phyloP scores from a whole-genome alignment of 1,140 invertebrate species.

The Bradynema listronoti region DNA sequence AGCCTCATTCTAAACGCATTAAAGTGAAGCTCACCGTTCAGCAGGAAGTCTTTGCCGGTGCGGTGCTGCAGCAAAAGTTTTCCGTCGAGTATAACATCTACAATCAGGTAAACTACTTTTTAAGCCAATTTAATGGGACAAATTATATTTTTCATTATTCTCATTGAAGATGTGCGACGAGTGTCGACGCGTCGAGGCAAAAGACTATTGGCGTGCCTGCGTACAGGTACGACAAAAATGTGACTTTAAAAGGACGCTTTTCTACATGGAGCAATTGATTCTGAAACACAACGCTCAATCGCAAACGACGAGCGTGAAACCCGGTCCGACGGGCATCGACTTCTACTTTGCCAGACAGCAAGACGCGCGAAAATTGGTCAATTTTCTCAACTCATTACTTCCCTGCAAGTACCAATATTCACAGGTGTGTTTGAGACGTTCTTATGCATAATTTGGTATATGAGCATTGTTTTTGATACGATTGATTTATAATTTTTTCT shows the following conservation, averaged over 20 bases:
- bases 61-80: constrained; percentile 74
- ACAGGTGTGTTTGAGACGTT: constrained; percentile 50
- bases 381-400: constrained; percentile 79
- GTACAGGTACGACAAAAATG: constrained; percentile 68
- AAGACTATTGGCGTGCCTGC: constrained; percentile 89
- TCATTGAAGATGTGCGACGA: constrained; percentile 77
- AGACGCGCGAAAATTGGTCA: constrained; percentile 86
- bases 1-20: constrained; percentile 92
- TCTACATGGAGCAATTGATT: constrained; percentile 93
- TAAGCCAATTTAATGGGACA: neutral
- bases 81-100: constrained; percentile 84
- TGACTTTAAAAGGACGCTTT: constrained; percentile 94
- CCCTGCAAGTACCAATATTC: constrained; percentile 64
- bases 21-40: constrained; percentile 96
- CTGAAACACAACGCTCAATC: constrained; percentile 74
- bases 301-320: constrained; percentile 85
- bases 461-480: too few relatives aligned
- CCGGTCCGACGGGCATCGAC: constrained; percentile 84
- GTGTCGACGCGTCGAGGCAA: constrained; percentile 89
- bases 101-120: constrained; percentile 64
- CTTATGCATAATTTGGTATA: too few relatives aligned
- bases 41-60: constrained; percentile 70
- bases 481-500: too few relatives aligned
- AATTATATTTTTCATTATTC: neutral
- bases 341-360: constrained; percentile 86